Evolutionary conservation across 2,113 vertebrate genomes (phyloP).

Genomic region (Empidonax traillii): DNA sequence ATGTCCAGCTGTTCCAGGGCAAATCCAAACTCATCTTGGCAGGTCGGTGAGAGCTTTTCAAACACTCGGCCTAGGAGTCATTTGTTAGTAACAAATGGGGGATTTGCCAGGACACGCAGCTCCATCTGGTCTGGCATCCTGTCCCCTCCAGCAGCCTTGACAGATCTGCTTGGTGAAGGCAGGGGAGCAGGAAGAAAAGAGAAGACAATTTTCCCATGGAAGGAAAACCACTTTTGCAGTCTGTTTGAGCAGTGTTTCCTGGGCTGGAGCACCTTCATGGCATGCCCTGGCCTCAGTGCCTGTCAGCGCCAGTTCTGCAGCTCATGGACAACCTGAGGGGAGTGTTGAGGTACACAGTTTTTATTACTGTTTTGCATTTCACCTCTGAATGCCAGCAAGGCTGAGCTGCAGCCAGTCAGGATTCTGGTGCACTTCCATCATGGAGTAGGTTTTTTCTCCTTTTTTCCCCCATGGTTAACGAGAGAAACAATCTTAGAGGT

Average conservation of each 20-base stretch:
- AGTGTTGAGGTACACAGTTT: not conserved
- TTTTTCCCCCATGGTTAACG: not conserved
- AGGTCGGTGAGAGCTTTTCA: slow-evolving; percentile 51
- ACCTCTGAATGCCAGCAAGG: slow-evolving; percentile 7
- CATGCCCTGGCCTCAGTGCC: not conserved
- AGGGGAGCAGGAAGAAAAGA: not conserved
- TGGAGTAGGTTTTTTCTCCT: not conserved
- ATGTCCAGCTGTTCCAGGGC: slow-evolving; percentile 46
- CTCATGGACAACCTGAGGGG: not conserved
- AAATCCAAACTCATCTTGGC: slow-evolving; percentile 45
- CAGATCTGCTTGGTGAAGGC: not conserved
- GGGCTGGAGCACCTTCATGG: not conserved
- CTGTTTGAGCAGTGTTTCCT: not conserved
- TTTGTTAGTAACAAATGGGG: slow-evolving; percentile 60
- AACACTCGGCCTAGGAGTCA: slow-evolving; percentile 35
- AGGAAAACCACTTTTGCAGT: not conserved
- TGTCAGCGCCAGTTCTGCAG: not conserved
- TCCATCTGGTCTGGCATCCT: slow-evolving; percentile 65
- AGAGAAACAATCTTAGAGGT: not conserved
- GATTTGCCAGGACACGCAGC: slow-evolving; percentile 49
- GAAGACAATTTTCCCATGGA: slow-evolving; percentile 2
- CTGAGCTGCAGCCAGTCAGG: slow-evolving; percentile 31
- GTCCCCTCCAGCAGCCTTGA: slow-evolving; percentile 28
- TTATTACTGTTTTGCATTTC: slow-evolving; percentile 16
- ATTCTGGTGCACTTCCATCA: not conserved